Conservation (phyloP, 2,113 vertebrate species). For the Solenodon paradoxus region DNA sequence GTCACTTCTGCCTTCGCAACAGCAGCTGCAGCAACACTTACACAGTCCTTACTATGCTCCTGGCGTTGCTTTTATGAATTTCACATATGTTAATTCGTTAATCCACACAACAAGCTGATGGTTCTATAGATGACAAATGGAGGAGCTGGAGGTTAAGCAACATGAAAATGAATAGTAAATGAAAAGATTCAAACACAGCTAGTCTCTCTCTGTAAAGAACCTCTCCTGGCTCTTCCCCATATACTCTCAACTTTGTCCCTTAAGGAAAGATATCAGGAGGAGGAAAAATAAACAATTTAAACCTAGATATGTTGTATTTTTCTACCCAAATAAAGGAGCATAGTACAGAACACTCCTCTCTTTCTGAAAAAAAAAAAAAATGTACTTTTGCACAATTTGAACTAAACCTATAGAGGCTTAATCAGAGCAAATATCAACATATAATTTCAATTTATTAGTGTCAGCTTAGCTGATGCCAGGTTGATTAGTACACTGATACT, state of each 20-base stretch:
- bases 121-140: neutral
- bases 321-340: neutral
- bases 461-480: neutral
- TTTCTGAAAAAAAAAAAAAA: neutral
- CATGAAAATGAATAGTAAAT: neutral
- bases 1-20: neutral
- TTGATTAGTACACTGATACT: conserved; percentile 14
- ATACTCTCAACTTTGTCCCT: neutral
- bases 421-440: neutral
- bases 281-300: neutral
- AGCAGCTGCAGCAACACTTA: neutral
- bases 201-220: neutral
- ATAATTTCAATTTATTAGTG: conserved; percentile 2
- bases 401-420: neutral
- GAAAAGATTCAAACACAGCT: neutral
- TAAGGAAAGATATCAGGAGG: neutral
- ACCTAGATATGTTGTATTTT: neutral
- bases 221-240: neutral
- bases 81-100: neutral
- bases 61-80: neutral
- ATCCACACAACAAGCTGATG: neutral
- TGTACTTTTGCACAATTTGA: conserved; percentile 1
- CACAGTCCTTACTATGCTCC: neutral
- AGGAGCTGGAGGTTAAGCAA: neutral
- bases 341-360: neutral